Evolutionary conservation across 1,140 invertebrate genomes (phyloP).

Genomic region (Drosophila nikananu): DNA sequence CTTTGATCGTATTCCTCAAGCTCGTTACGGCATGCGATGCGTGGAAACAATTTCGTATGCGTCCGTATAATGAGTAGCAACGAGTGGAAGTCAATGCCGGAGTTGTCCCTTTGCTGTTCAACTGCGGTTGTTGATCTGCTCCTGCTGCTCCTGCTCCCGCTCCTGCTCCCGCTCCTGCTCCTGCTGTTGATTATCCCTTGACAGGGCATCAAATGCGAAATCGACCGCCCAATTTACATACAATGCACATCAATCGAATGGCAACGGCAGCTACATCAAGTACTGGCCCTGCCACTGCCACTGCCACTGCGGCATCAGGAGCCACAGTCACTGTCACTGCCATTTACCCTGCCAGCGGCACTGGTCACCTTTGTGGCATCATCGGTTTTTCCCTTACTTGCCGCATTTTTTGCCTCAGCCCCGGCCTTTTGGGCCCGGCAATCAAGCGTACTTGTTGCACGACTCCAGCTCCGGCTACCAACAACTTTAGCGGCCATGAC

Average conservation of each 20-base stretch:
- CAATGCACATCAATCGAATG: constrained; percentile 79
- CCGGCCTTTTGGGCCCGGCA: constrained; percentile 57
- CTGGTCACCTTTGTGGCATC: constrained; percentile 77
- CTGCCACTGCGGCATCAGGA: constrained; percentile 31
- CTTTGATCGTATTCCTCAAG: constrained; percentile 72
- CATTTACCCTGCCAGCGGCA: constrained; percentile 54
- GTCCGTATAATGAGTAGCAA: constrained; percentile 78
- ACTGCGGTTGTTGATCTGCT: constrained; percentile 36
- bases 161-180: constrained; percentile 6
- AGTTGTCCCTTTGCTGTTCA: constrained; percentile 40
- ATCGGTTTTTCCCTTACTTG: constrained; percentile 47
- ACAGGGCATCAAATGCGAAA: constrained; percentile 83
- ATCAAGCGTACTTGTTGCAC: constrained; percentile 79
- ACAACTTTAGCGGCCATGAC: constrained; percentile 81
- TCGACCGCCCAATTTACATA: constrained; percentile 83
- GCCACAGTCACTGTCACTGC: constrained; percentile 50
- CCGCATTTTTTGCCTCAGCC: constrained; percentile 7
- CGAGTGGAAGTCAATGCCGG: constrained; percentile 40
- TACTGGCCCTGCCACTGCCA: constrained; percentile 42
- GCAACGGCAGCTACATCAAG: constrained; percentile 54
- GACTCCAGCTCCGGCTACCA: constrained; percentile 48
- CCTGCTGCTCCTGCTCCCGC: constrained; percentile 19
- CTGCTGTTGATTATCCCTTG: constrained; percentile 83
- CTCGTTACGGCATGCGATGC: constrained; percentile 61
- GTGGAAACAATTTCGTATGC: constrained; percentile 70